Evolutionary conservation across 1,140 invertebrate species (phyloP).

Genomic region (Musca vetustissima): DNA sequence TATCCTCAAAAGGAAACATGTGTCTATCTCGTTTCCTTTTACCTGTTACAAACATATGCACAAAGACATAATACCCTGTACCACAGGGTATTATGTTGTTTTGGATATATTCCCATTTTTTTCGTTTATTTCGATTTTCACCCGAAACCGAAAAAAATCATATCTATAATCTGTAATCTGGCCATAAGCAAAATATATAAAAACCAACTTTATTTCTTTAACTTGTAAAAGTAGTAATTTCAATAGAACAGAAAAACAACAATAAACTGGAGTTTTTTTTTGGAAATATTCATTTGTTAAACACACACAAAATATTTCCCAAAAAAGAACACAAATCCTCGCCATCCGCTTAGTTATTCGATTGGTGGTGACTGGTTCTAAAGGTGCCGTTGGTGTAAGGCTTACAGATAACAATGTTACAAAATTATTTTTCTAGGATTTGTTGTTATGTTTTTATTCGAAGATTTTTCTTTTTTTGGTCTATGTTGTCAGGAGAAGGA

Average conservation of each 20-base stretch:
- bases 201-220: neutral
- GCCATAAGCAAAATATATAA: constrained; percentile 5
- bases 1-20: too few species aligned
- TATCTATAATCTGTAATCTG: constrained; percentile 18
- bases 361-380: constrained; percentile 10
- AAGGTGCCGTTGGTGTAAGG: constrained; percentile 3
- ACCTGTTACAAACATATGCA: too few species aligned
- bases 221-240: constrained; percentile 12
- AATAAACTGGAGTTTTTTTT: neutral
- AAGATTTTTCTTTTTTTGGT: too few species aligned
- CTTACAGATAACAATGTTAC: neutral
- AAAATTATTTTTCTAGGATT: too few species aligned
- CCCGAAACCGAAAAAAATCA: neutral
- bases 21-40: too few species aligned
- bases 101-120: too few species aligned
- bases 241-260: constrained; percentile 14
- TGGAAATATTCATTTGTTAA: constrained; percentile 9
- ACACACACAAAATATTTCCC: constrained; percentile 9
- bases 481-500: too few species aligned
- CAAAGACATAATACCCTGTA: too few species aligned
- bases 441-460: too few species aligned
- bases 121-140: too few species aligned
- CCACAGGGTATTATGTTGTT: too few species aligned
- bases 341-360: neutral
- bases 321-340: constrained; percentile 7